Evolutionary conservation across 2,888 invertebrate species (phyloP), one percentile per base, ranked within the genome.

Genomic region (Bhutanitis thaidina): DNA sequence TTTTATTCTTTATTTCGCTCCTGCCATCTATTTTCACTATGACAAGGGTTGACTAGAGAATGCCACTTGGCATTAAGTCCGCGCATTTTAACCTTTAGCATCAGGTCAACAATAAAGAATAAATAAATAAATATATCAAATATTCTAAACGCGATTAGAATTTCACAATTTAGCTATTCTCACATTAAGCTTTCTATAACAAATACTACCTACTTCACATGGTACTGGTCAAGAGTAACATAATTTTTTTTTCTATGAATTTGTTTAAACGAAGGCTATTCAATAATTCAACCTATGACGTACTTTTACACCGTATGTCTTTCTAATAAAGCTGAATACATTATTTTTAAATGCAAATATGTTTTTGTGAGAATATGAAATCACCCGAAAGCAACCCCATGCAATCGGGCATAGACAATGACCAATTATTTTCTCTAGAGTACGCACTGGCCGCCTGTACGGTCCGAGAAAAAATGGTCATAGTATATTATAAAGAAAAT

Each of bases 341-440:
- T 35, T 20, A 16, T 40, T 16, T 36, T 12, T 47, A 49, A 40
- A 36, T 27, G 40, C 53, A 53, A 54, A 56, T 47, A 51, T 40
- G 37, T 37, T 50, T 49, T 48, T 49, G 51, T 52, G 52, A 41
- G 58, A 62, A 63, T 62, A 58, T 58, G 54, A 61, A 60, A 65
- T 65, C 61, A 61, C 61, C 63, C 58, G 35, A 43, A 47, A 39
- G 57, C 64, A 59, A 62, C 74, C 74, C 74, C 67, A 69, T 67
- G 62, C 68, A 64, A 67, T 63, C 55, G 61, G 55, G 57, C 59
- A 69, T 64, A 73, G 73, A 77, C 72, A 74, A 77, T 69, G 65
- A 55, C 67, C 67, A 66, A 64, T 68, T 69, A 65, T 58, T 63
- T 64, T 62, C 69, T 63, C 53, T 59, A 58, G 52, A 56, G 53